phyloP scores from a whole-genome alignment of 2,888 invertebrate genomes.

The Acronicta leporina region DNA sequence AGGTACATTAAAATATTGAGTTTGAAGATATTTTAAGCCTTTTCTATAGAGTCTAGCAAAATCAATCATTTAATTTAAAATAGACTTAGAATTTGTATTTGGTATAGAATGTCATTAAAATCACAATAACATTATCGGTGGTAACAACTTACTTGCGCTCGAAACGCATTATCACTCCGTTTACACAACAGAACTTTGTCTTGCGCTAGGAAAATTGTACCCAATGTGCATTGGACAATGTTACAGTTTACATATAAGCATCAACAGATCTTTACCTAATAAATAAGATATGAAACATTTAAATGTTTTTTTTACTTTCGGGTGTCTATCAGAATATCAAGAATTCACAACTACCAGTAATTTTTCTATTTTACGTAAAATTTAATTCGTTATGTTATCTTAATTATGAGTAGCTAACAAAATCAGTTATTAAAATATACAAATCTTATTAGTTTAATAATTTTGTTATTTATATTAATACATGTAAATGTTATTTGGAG shows the following conservation, averaged over 20 bases:
- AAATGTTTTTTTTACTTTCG: no score
- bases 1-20: no score
- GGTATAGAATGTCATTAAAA: background rate
- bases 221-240: conserved; percentile 4
- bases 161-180: conserved; percentile 7
- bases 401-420: background rate
- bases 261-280: no score
- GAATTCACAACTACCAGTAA: no score
- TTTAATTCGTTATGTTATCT: background rate
- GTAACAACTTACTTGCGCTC: conserved; percentile 7
- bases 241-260: background rate
- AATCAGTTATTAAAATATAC: background rate
- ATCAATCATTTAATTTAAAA: no score
- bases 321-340: no score
- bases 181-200: conserved; percentile 25
- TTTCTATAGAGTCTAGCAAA: no score
- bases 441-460: no score
- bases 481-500: conserved; percentile 1
- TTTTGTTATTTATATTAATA: background rate
- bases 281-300: no score
- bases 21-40: no score
- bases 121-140: conserved; percentile 11
- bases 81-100: background rate
- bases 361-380: no score
- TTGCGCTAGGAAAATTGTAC: background rate